Evolutionary conservation across 2,888 invertebrate genomes (phyloP).

Genomic region (Rhorus exstirpatorius): DNA sequence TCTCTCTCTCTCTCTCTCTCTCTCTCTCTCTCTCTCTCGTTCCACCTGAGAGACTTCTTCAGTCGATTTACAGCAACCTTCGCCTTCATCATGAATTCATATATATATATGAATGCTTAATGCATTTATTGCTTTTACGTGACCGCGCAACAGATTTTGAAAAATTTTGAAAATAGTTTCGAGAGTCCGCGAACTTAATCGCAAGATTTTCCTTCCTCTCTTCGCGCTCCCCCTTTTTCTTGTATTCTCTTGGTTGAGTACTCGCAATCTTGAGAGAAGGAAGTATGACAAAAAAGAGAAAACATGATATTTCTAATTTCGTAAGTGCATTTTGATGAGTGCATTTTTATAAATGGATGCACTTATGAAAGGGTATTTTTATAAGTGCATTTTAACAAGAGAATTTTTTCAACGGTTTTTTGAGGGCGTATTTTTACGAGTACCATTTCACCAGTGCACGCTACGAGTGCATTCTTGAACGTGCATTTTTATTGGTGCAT

Average conservation of each 20-base stretch:
- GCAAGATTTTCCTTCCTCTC: constrained; percentile 18
- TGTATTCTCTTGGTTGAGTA: not conserved
- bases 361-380: too few relatives aligned
- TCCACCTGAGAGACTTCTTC: constrained; percentile 63
- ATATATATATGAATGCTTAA: constrained; percentile 35
- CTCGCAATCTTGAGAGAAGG: constrained; percentile 25
- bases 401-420: too few relatives aligned
- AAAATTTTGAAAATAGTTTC: constrained; percentile 80
- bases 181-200: constrained; percentile 61
- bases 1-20: too few relatives aligned
- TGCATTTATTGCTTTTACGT: constrained; percentile 84
- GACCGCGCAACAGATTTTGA: constrained; percentile 82
- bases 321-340: not conserved
- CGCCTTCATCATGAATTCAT: constrained; percentile 60
- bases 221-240: constrained; percentile 63
- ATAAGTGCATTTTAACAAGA: too few relatives aligned
- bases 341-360: not conserved
- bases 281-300: not conserved
- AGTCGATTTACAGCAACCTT: constrained; percentile 40
- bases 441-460: too few relatives aligned
- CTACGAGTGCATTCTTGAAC: too few relatives aligned
- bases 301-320: too few relatives aligned
- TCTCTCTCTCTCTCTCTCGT: constrained; percentile 30
- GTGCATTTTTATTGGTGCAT: too few relatives aligned
- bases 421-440: too few relatives aligned